Conservation (phyloP, 1,140 invertebrate genomes). For the Lepeophtheirus salmonis region DNA sequence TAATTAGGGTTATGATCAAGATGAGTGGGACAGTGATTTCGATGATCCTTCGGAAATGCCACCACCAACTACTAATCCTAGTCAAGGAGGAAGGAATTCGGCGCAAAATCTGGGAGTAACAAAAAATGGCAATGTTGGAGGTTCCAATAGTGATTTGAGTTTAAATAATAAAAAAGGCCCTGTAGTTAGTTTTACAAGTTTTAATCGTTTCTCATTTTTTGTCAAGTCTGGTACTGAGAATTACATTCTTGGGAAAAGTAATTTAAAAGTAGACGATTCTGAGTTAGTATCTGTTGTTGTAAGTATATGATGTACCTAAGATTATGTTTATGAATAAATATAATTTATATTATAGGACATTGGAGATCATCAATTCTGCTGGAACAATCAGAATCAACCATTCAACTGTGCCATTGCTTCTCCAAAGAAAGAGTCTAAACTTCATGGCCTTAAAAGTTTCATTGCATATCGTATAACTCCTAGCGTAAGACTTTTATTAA, state of each 20-base stretch:
- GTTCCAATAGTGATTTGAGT: neutral
- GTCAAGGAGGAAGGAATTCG: neutral
- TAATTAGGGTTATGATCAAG: conserved; percentile 11
- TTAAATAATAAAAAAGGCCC: conserved; percentile 19
- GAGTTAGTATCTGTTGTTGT: conserved; percentile 54
- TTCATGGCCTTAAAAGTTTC: conserved; percentile 90
- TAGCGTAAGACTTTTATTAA: conserved; percentile 37
- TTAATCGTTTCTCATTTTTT: conserved; percentile 73
- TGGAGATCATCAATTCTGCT: conserved; percentile 1
- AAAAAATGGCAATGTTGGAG: conserved; percentile 1
- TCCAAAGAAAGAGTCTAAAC: conserved; percentile 88
- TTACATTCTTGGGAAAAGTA: conserved; percentile 61
- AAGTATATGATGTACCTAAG: too few relatives aligned
- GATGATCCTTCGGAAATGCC: neutral
- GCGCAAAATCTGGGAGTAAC: conserved; percentile 1
- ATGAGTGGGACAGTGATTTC: conserved; percentile 17
- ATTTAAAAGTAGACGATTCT: conserved; percentile 46
- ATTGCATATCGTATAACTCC: conserved; percentile 91
- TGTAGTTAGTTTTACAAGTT: conserved; percentile 40
- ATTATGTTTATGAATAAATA: too few relatives aligned
- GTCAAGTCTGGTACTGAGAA: conserved; percentile 77
- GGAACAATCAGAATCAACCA: conserved; percentile 27
- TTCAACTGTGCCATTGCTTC: conserved; percentile 73
- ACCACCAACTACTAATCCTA: neutral
- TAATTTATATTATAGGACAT: conserved; percentile 8